Base-by-base conservation (phyloP, 2,888 invertebrate species). In the Encarsia formosa region DNA sequence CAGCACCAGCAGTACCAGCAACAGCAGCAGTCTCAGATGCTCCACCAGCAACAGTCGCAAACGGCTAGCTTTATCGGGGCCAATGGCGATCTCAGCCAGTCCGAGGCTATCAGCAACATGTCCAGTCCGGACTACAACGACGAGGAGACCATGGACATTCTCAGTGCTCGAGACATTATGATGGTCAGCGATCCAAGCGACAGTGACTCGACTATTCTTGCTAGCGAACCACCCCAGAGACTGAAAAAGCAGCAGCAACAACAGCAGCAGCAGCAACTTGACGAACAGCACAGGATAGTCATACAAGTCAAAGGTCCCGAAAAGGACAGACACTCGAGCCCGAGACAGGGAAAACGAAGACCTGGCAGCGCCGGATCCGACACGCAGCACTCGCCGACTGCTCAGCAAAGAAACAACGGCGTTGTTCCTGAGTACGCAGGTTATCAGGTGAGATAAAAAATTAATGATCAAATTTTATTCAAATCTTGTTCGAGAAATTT, bases 141-240 rank as follows among this genome's bases (percentile, higher is more conserved):
- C 74, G 89, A 88, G 71, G 88, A 89, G 76, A 84, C 84, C 60
- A 85, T 89, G 78, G 87, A 86, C 73, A 86, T 87, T 68, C 81
- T 87, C 59, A 84, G 85, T 64, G 83, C 85, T 48, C 82, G 87
- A 63, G 89, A 90, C 74, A 83, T 87, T 70, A 85, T 87, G 63
- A 90, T 91, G 89, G 88, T 91, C 63, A 90, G 90, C 70, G 91
- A 91, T 77, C 88, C 89, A 43, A 90, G 89, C 73, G 91, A 91
- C 77, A 90, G 90, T 63, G 91, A 91, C 75, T 91, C 90, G 58
- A 91, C 91, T 43, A 86, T 91, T 62, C 79, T 91, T 47, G 90
- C 89, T 54, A 90, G 89, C 50, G 88, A 88, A 70, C 87, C 87
- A 40, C 81, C 82, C 50, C 83, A 83, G 70, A 66, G 73, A 43